These are phyloP conservation scores for Phthorimaea operculella DNA, from an alignment of 1,140 invertebrate species.

Conservation along the genomic window DNA sequence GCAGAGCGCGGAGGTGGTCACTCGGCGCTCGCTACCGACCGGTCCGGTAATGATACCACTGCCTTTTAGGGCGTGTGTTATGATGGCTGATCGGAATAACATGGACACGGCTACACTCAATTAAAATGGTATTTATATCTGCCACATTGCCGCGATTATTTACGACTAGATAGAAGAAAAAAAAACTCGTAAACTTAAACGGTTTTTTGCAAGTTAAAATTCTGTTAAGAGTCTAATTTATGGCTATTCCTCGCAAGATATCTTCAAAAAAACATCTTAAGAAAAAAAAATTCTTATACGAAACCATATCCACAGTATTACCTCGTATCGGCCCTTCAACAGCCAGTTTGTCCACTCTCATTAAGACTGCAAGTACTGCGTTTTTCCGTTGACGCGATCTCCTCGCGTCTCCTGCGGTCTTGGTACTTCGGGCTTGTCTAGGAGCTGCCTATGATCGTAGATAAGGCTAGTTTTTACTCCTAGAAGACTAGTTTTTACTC, in stretches of 20 bases:
- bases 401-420: constrained; percentile 33
- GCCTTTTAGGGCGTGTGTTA: constrained; percentile 55
- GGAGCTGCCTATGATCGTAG: constrained; percentile 56
- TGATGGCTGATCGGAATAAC: constrained; percentile 33
- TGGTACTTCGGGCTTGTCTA: constrained; percentile 50
- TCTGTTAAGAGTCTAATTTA: neutral
- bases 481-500: no score
- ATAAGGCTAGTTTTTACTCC: constrained; percentile 24
- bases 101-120: constrained; percentile 29
- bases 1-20: constrained; percentile 32
- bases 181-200: neutral
- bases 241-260: neutral
- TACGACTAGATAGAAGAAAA: neutral
- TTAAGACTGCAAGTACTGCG: constrained; percentile 55
- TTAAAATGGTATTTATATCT: neutral
- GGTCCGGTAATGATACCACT: constrained; percentile 55
- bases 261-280: neutral
- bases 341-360: constrained; percentile 64
- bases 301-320: constrained; percentile 31
- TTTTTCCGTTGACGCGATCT: constrained; percentile 53
- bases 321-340: constrained; percentile 28
- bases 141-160: neutral
- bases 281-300: neutral
- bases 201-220: neutral
- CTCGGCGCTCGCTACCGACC: constrained; percentile 47